These are phyloP conservation scores for Nannoperca obscura DNA, from an alignment of 2,797 vertebrate species.

Conservation along the genomic window DNA sequence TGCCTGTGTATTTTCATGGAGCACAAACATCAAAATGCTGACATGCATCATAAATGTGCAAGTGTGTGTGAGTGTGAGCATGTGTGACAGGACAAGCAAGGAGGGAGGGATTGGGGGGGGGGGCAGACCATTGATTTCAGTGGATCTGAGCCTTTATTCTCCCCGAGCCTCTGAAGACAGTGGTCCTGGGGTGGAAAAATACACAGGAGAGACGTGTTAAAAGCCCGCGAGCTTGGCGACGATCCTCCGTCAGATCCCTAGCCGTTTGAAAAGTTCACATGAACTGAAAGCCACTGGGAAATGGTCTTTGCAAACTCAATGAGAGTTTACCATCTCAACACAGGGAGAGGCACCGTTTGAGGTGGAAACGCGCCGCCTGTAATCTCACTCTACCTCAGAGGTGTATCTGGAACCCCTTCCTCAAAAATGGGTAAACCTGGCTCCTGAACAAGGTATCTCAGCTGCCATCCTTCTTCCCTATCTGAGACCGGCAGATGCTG, in stretches of 20 bases:
- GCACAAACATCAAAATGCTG: slow-evolving; percentile 53
- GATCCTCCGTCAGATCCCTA: slow-evolving; percentile 77
- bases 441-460: slow-evolving; percentile 60
- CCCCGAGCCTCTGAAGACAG: slow-evolving; percentile 80
- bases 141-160: slow-evolving; percentile 82
- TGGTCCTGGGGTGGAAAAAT: slow-evolving; percentile 81
- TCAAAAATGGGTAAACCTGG: slow-evolving; percentile 48
- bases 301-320: slow-evolving; percentile 82
- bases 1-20: slow-evolving; percentile 44
- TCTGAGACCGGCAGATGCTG: slow-evolving; percentile 4
- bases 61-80: slow-evolving; percentile 29
- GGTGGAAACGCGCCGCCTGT: slow-evolving; percentile 68
- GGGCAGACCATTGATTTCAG: slow-evolving; percentile 71
- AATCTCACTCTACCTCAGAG: slow-evolving; percentile 64
- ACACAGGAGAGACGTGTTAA: slow-evolving; percentile 80
- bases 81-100: slow-evolving; percentile 60
- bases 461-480: slow-evolving; percentile 21
- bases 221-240: slow-evolving; percentile 77
- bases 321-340: slow-evolving; percentile 80
- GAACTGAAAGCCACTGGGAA: slow-evolving; percentile 81
- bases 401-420: slow-evolving; percentile 64
- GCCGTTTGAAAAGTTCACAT: slow-evolving; percentile 86
- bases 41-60: slow-evolving; percentile 56
- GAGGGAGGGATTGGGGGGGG: slow-evolving; percentile 22
- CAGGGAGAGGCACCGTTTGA: slow-evolving; percentile 74